Evolutionary conservation across 2,797 vertebrate genomes (phyloP).

Genomic region (Muraenolepis orangiensis): DNA sequence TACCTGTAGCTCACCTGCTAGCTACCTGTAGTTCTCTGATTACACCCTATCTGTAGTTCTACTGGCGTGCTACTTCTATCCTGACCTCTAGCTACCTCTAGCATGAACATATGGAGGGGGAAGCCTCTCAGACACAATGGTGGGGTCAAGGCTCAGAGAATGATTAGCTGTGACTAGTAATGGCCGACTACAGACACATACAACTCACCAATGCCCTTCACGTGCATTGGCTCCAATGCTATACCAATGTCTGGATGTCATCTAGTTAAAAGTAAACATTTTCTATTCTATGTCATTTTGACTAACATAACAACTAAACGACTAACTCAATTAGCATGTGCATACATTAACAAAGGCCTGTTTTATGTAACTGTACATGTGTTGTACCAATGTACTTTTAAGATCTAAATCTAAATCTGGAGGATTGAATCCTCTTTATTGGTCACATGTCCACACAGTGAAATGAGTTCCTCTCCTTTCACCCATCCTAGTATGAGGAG

Average conservation of each 20-base stretch:
- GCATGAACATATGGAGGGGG: slow-evolving; percentile 41
- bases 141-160: slow-evolving; percentile 44
- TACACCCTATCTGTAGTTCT: neutral
- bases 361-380: too few species aligned
- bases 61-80: too few species aligned
- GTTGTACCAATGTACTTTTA: too few species aligned
- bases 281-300: neutral
- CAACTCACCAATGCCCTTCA: slow-evolving; percentile 5
- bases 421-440: too few species aligned
- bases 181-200: slow-evolving; percentile 2
- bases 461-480: too few species aligned
- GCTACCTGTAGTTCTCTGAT: neutral
- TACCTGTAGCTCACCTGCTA: neutral
- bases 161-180: slow-evolving; percentile 42
- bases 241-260: neutral
- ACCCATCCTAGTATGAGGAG: too few species aligned
- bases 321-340: neutral
- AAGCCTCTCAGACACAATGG: slow-evolving; percentile 48
- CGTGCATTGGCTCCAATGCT: neutral
- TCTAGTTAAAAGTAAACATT: too few species aligned
- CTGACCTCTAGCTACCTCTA: too few species aligned
- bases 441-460: too few species aligned
- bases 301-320: neutral
- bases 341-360: too few species aligned
- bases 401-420: too few species aligned